Evolutionary conservation across 2,113 vertebrate genomes (phyloP).

Genomic region (cat (Felis catus)): F.catus_Fca126_mat1.0 CM031416.1:141417001-141417500

Average conservation of each 20-base stretch:
- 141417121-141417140: neutral
- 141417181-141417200: neutral
- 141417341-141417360: neutral
- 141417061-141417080: neutral
- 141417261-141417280: neutral
- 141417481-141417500: neutral
- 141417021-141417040: neutral
- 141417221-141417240: neutral
- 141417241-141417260: neutral
- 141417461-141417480: neutral
- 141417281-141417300: too few relatives aligned
- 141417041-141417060: neutral
- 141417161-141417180: neutral
- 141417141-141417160: neutral
- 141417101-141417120: neutral
- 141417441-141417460: neutral
- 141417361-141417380: neutral
- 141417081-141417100: neutral
- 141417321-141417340: neutral
- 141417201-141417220: neutral
- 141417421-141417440: too few relatives aligned
- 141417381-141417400: neutral
- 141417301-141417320: neutral
- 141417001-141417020: neutral
- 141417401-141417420: neutral